A percentile compares a stretch with the other conserved stretches of the same genome.
These are phyloP conservation scores for Carduelis carduelis DNA, from an alignment of 2,797 vertebrate species.

Conservation along the genomic window DNA sequence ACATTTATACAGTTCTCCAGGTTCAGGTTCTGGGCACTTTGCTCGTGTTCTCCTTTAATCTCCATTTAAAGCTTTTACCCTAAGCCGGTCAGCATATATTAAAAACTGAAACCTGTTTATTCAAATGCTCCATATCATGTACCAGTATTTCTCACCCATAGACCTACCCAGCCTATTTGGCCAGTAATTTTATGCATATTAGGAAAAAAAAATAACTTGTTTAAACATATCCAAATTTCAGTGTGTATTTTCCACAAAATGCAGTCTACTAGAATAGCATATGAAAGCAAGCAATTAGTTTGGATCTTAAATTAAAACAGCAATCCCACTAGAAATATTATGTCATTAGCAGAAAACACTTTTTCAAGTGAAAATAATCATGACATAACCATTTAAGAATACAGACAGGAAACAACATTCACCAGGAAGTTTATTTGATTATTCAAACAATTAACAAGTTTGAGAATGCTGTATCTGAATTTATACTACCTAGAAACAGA, in stretches of 20 bases:
- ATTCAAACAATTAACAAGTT: not conserved
- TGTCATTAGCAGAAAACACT: not conserved
- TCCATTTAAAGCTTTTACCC: not conserved
- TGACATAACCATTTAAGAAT: not conserved
- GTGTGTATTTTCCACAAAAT: not conserved
- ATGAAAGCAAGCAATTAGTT: not conserved
- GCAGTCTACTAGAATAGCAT: not conserved
- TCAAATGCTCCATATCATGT: not conserved
- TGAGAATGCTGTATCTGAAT: not conserved
- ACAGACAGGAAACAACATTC: not conserved
- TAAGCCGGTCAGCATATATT: not conserved
- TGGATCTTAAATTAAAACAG: not conserved
- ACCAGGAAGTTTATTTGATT: not conserved
- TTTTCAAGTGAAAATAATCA: not conserved
- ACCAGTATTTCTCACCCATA: not conserved
- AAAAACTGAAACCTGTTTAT: not conserved
- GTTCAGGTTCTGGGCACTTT: not conserved
- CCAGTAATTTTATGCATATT: not conserved
- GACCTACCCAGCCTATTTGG: not conserved
- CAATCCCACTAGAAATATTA: not conserved
- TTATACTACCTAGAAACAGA: not conserved
- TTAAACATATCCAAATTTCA: not conserved
- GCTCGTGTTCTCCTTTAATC: not conserved
- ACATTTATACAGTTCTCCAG: not conserved
- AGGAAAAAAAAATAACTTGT: not conserved